phyloP scores from a whole-genome alignment of 2,797 vertebrate species.

The Salmo trutta region DNA sequence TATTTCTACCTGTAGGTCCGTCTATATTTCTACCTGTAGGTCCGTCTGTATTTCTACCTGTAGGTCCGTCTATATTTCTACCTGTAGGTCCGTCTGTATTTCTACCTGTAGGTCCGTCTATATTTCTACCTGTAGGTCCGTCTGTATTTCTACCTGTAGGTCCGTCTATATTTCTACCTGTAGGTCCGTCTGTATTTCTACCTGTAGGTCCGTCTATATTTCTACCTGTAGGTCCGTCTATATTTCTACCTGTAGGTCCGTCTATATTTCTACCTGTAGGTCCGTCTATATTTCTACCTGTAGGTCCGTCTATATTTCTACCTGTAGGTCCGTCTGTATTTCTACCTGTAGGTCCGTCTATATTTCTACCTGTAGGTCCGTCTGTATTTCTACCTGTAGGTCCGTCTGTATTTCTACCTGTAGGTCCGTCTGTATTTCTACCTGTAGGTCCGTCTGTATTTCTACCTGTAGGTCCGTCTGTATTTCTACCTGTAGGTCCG shows the following conservation, averaged over 20 bases:
- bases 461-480: slow-evolving; percentile 24
- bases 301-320: slow-evolving; percentile 34
- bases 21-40: too few relatives aligned
- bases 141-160: neutral
- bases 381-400: too few relatives aligned
- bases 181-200: slow-evolving; percentile 34
- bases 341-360: neutral
- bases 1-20: too few relatives aligned
- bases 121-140: slow-evolving; percentile 13
- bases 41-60: slow-evolving; percentile 34
- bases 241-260: slow-evolving; percentile 11
- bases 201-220: slow-evolving; percentile 32
- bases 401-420: neutral
- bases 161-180: slow-evolving; percentile 34
- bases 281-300: slow-evolving; percentile 34
- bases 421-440: neutral
- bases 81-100: slow-evolving; percentile 32
- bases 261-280: neutral
- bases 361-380: too few relatives aligned
- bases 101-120: slow-evolving; percentile 23
- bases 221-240: slow-evolving; percentile 24
- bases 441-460: slow-evolving; percentile 31
- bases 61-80: slow-evolving; percentile 35
- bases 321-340: slow-evolving; percentile 32
- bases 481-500: slow-evolving; percentile 31